Base-by-base conservation (phyloP, 2,888 invertebrate genomes). In the Matsumyia berberina region DNA sequence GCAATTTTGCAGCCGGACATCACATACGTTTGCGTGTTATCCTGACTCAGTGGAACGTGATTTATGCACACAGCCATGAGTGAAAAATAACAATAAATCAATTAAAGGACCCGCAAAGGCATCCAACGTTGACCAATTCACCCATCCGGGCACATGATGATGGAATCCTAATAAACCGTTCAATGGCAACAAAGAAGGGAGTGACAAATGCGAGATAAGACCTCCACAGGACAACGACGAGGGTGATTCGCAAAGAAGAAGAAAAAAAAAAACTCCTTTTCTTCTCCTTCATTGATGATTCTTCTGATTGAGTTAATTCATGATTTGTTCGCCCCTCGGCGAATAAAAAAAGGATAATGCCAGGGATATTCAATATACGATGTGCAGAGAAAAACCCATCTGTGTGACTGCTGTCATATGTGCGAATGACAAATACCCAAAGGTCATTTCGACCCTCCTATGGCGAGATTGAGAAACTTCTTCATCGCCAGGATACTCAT, bases 231-330 rank as follows among this genome's bases (percentile, higher is more conserved):
- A 19, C 29, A 24, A 19, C 29, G 11, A 19, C 29, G 11, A 42
- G 15, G 42, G 5, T 31, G 19, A 62, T 53, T 53, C 8, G 35
- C 19, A 11, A 35, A n/a, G n/a, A n/a, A n/a, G n/a, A n/a, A n/a
- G n/a, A n/a, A n/a, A n/a, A n/a, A 49, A 1, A 31, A 37, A 58
- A 67, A 35, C 46, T 64, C 44, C 44, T 24, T 57, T 39, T 64
- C 44, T 51, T 24, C 57, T 39, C 12, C 62, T 37, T 33, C 60
- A 39, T 39, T 57, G 73, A 51, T 44, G 55, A 70, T 64, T 76
- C 62, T 70, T 77, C 60, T 77, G 78, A 82, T 82, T 82, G 72
- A 78, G 82, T 82, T 82, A 82, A 82, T 82, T 82, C 82, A 82
- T 60, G 78, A 72, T 66, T 77, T 72, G 31, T 70, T 55, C 24